A percentile compares a stretch with the other conserved stretches of the same genome.
phyloP scores from a whole-genome alignment of 2,888 invertebrate genomes.

The Melinaea marsaeus region DNA sequence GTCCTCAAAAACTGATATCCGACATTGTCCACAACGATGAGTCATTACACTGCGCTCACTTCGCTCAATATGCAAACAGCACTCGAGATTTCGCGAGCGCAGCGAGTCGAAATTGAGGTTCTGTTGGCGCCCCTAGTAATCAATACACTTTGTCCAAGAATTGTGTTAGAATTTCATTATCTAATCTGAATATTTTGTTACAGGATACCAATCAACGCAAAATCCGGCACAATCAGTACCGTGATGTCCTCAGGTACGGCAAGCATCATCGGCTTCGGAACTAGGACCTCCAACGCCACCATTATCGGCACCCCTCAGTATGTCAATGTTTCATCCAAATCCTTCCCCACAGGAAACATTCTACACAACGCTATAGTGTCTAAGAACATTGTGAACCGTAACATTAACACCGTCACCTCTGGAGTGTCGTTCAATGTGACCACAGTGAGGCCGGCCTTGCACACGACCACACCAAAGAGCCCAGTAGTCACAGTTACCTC shows the following conservation, averaged over 20 bases:
- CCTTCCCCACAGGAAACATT: constrained; percentile 73
- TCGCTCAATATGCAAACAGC: too few species aligned
- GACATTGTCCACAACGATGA: too few species aligned
- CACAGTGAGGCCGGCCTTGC: constrained; percentile 55
- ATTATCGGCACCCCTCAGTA: constrained; percentile 68
- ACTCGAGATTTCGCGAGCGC: too few species aligned
- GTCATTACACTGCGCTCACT: too few species aligned
- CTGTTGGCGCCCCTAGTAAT: too few species aligned
- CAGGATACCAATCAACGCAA: constrained; percentile 69
- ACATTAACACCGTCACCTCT: constrained; percentile 42
- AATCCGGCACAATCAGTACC: constrained; percentile 67
- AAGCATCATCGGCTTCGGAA: constrained; percentile 69
- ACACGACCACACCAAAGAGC: constrained; percentile 60
- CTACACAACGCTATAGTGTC: constrained; percentile 74
- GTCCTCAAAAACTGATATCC: too few species aligned
- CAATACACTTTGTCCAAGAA: too few species aligned
- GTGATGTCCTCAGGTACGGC: constrained; percentile 74
- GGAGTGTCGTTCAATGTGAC: constrained; percentile 64
- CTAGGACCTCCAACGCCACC: constrained; percentile 61
- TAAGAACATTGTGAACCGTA: constrained; percentile 66
- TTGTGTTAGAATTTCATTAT: not conserved
- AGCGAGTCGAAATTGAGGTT: too few species aligned
- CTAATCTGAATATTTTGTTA: constrained; percentile 27
- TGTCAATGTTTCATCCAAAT: constrained; percentile 70
- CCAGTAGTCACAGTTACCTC: constrained; percentile 52